phyloP scores from a whole-genome alignment of 2,113 vertebrate genomes.

The Oceanodroma tethys region DNA sequence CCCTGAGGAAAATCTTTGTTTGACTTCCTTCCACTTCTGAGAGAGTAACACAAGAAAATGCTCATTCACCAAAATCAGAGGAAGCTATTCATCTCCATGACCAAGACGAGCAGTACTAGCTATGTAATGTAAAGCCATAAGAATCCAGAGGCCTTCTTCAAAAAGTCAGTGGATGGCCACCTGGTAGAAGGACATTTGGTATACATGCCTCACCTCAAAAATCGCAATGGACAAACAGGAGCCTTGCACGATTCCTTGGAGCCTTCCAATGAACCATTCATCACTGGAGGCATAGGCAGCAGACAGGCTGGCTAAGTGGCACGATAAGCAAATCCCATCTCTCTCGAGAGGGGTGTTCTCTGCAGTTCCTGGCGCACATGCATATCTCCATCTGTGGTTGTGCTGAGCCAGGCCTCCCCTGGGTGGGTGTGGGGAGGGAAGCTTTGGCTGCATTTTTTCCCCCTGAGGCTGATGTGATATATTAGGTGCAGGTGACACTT shows the following conservation, averaged over 20 bases:
- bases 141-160: background rate
- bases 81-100: background rate
- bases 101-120: background rate
- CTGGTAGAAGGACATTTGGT: background rate
- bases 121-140: background rate
- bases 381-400: slow-evolving; percentile 2
- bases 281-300: background rate
- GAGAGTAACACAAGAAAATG: background rate
- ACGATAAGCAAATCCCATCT: background rate
- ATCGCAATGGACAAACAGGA: background rate
- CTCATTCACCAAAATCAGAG: background rate
- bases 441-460: slow-evolving; percentile 19
- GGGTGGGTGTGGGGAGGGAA: background rate
- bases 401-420: slow-evolving; percentile 37
- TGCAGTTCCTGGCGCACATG: background rate
- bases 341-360: rapidly evolving
- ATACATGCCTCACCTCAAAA: background rate
- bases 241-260: background rate
- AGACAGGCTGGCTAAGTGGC: background rate
- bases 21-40: background rate
- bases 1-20: background rate
- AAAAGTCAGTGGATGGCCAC: background rate
- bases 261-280: background rate
- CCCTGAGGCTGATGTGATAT: slow-evolving; percentile 62
- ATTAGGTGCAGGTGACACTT: slow-evolving; percentile 66